A percentile compares a stretch with the other conserved stretches of the same genome.
These are phyloP conservation scores for Drosophila aff. DNA, from an alignment of 1,140 invertebrate genomes.

Conservation along the genomic window DNA sequence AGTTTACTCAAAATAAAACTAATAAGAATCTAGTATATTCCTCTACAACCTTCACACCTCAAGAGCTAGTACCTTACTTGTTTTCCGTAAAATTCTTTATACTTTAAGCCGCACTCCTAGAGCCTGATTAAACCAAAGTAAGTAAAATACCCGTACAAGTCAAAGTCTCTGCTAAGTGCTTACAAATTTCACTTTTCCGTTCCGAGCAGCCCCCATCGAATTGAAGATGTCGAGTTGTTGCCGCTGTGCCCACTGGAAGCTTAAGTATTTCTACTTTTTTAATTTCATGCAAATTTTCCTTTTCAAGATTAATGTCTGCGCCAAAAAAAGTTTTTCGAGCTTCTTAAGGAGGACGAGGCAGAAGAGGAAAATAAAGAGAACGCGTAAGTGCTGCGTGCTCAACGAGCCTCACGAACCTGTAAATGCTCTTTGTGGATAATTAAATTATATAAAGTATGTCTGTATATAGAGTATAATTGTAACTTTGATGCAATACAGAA, in stretches of 20 bases:
- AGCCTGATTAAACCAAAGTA: neutral
- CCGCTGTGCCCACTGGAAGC: constrained; percentile 35
- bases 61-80: neutral
- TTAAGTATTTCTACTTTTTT: constrained; percentile 76
- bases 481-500: neutral
- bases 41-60: neutral
- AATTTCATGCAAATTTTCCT: constrained; percentile 83
- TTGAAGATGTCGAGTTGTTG: constrained; percentile 38
- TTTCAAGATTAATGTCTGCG: constrained; percentile 78
- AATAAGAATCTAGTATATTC: no score
- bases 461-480: neutral
- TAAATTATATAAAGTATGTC: neutral
- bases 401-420: constrained; percentile 1
- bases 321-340: constrained; percentile 55
- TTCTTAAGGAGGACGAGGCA: constrained; percentile 19
- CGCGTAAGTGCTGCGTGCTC: neutral
- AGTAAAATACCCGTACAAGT: constrained; percentile 14
- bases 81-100: neutral
- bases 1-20: neutral
- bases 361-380: constrained; percentile 30
- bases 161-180: constrained; percentile 61
- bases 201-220: constrained; percentile 28
- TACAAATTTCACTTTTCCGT: constrained; percentile 79
- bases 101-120: neutral
- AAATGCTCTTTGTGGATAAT: constrained; percentile 9